These are phyloP conservation scores for Nannoperca obscura DNA, from an alignment of 2,797 vertebrate species.

Conservation along the genomic window DNA sequence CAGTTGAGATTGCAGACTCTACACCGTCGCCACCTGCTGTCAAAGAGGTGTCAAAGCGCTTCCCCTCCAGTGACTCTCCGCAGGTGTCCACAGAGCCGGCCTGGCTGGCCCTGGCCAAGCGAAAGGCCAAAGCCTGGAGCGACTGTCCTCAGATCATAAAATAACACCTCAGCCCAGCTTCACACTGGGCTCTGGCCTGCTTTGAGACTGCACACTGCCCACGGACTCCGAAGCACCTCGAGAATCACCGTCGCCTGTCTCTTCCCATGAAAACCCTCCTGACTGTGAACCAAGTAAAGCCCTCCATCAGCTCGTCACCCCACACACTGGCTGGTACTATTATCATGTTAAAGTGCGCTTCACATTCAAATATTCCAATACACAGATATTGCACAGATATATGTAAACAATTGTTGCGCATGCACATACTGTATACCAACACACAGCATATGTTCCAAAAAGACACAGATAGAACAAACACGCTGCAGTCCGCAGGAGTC, in stretches of 20 bases:
- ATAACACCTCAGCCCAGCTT: constrained; percentile 78
- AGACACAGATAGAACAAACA: constrained; percentile 37
- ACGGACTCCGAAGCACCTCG: constrained; percentile 53
- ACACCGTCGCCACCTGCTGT: constrained; percentile 88
- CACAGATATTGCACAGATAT: constrained; percentile 64
- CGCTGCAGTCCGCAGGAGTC: constrained; percentile 31
- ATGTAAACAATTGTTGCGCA: constrained; percentile 70
- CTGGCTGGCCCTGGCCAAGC: constrained; percentile 97
- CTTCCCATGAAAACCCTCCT: constrained; percentile 15
- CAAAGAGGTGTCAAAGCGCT: constrained; percentile 95
- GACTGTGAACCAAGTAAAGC: constrained; percentile 64
- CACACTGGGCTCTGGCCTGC: constrained; percentile 39
- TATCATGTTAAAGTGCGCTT: constrained; percentile 75
- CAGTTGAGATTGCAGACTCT: constrained; percentile 96
- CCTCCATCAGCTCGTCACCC: constrained; percentile 33
- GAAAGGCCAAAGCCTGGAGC: constrained; percentile 99
- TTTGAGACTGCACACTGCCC: constrained; percentile 68
- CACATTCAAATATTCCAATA: constrained; percentile 66
- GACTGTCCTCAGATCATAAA: constrained; percentile 99
- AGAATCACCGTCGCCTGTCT: constrained; percentile 35
- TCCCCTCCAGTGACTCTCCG: constrained; percentile 91
- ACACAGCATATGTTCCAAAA: constrained; percentile 40
- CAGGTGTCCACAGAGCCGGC: constrained; percentile 96
- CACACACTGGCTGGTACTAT: constrained; percentile 69
- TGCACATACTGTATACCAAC: constrained; percentile 66